Conservation (phyloP, 1,140 invertebrate species). For the Agraylea sexmaculata region DNA sequence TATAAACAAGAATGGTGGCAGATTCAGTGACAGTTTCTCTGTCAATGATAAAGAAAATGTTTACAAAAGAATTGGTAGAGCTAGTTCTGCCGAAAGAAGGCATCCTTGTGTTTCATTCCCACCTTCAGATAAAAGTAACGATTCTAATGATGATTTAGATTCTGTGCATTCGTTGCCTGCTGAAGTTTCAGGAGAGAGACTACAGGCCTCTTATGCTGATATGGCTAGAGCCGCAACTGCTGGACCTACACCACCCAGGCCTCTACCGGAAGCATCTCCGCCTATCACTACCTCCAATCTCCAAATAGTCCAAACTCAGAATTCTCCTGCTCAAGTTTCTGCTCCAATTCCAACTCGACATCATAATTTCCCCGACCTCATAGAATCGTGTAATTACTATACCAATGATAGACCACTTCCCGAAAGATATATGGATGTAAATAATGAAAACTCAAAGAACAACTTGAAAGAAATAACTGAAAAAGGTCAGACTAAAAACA, state of each 20-base stretch:
- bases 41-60: conserved; percentile 15
- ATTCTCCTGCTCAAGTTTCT: neutral
- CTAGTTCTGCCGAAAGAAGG: conserved; percentile 21
- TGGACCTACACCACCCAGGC: conserved; percentile 6
- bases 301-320: neutral
- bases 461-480: conserved; percentile 1
- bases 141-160: conserved; percentile 57
- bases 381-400: conserved; percentile 37
- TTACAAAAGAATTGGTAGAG: conserved; percentile 14
- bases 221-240: conserved; percentile 48
- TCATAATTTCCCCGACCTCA: conserved; percentile 37
- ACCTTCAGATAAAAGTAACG: conserved; percentile 62
- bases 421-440: conserved; percentile 18
- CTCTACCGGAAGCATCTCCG: conserved; percentile 2
- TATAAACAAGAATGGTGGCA: conserved; percentile 8
- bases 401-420: conserved; percentile 23
- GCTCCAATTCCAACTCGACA: conserved; percentile 12
- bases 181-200: conserved; percentile 32
- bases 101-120: conserved; percentile 45
- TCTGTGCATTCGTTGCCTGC: conserved; percentile 61
- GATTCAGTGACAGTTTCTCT: conserved; percentile 10
- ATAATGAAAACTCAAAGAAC: conserved; percentile 15
- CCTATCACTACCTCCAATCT: neutral
- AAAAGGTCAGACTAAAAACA: conserved; percentile 15
- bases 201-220: conserved; percentile 61